phyloP scores from a whole-genome alignment of 2,113 vertebrate genomes.

The Panthera leo region DNA sequence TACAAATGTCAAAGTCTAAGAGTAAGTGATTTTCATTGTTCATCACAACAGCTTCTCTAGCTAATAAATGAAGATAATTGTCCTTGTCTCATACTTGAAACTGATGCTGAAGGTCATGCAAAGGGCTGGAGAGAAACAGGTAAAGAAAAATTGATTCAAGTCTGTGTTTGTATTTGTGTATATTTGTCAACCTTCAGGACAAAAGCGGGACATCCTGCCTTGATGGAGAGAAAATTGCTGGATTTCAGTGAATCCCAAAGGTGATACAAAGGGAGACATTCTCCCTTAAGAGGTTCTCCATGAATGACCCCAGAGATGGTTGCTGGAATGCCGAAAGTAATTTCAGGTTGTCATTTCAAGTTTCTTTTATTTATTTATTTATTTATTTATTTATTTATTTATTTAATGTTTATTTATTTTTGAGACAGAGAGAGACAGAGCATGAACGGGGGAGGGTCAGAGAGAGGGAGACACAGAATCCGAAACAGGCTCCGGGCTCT shows the following conservation, averaged over 20 bases:
- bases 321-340: not conserved
- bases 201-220: not conserved
- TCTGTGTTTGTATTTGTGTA: not conserved
- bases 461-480: too few species aligned
- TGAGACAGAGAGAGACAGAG: too few species aligned
- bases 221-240: not conserved
- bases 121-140: not conserved
- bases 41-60: slow-evolving; percentile 11
- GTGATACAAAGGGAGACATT: not conserved
- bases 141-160: not conserved
- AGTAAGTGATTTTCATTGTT: slow-evolving; percentile 46
- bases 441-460: too few species aligned
- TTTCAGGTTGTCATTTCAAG: slow-evolving; percentile 7
- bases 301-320: not conserved
- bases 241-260: not conserved
- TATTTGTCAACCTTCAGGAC: not conserved
- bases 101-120: not conserved
- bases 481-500: too few species aligned
- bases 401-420: too few species aligned
- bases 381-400: too few species aligned
- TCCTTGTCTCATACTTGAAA: slow-evolving; percentile 2
- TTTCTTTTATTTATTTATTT: not conserved
- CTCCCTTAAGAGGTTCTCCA: not conserved
- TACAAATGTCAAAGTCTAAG: slow-evolving; percentile 43
- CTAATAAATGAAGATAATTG: slow-evolving; percentile 38